phyloP scores from a whole-genome alignment of 2,797 vertebrate genomes.

The Cynodonichthys magdalenae region DNA sequence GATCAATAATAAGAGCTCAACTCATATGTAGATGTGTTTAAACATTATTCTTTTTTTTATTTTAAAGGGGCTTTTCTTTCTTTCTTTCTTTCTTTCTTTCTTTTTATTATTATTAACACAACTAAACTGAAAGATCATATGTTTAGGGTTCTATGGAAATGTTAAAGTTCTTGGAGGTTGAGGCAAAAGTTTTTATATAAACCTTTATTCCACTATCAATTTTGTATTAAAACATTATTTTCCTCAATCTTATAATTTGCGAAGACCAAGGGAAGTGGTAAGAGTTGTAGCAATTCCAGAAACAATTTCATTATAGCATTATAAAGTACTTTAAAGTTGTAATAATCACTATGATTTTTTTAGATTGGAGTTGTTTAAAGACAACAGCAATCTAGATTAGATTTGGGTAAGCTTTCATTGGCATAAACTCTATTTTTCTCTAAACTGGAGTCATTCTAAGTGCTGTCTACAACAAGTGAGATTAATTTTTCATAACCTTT shows the following conservation, averaged over 20 bases:
- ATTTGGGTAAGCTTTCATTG: background rate
- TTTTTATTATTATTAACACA: background rate
- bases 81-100: background rate
- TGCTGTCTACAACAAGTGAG: background rate
- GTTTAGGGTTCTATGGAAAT: background rate
- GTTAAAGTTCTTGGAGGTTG: no score
- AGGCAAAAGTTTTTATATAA: no score
- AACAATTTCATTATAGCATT: no score
- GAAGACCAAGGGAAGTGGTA: no score
- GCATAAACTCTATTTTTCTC: background rate
- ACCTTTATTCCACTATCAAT: no score
- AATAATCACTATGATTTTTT: background rate
- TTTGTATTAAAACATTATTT: no score
- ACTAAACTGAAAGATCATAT: background rate
- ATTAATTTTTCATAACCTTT: background rate
- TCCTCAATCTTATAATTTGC: no score
- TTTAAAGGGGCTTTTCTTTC: background rate
- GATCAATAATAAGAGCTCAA: background rate
- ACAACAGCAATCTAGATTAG: background rate
- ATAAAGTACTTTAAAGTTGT: no score
- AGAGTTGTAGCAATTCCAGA: no score
- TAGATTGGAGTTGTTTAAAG: background rate
- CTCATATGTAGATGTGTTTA: constrained; percentile 1
- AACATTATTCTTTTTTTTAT: background rate
- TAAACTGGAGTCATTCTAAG: background rate